Evolutionary conservation across 2,113 vertebrate genomes (phyloP).

Genomic region (Myiozetetes cayanensis): DNA sequence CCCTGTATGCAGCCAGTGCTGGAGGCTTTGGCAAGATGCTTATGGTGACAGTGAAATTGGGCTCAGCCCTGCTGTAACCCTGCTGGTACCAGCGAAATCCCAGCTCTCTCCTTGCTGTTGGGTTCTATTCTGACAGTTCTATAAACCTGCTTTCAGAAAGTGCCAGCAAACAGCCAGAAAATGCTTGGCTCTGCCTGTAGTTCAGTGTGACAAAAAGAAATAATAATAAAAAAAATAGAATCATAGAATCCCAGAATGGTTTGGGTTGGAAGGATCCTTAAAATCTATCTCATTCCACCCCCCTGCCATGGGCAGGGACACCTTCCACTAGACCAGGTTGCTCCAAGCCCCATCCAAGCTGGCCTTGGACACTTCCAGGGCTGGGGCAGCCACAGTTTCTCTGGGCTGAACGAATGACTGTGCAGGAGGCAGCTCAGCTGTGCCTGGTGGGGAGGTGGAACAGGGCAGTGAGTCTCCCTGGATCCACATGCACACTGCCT

Average conservation of each 20-base stretch:
- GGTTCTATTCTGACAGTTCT: accelerated
- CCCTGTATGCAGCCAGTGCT: not conserved
- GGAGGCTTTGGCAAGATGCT: not conserved
- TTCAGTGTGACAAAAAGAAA: not conserved
- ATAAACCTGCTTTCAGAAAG: not conserved
- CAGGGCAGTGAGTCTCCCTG: accelerated
- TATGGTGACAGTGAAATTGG: accelerated
- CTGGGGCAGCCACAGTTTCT: not conserved
- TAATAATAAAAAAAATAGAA: not conserved
- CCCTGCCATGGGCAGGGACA: not conserved
- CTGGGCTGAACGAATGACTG: not conserved
- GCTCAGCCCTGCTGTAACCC: not conserved
- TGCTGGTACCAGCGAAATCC: not conserved
- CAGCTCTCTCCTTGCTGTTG: not conserved
- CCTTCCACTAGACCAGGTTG: not conserved
- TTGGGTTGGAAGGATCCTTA: not conserved
- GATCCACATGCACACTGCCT: not conserved
- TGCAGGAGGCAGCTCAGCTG: not conserved
- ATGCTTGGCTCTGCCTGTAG: not conserved
- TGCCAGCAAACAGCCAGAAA: not conserved
- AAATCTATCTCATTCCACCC: not conserved
- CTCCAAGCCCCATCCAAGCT: not conserved
- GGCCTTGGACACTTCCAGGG: not conserved
- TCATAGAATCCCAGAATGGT: not conserved
- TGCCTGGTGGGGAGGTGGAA: not conserved